A percentile compares a stretch with the other conserved stretches of the same genome.
Conservation (phyloP, 2,113 vertebrate genomes). For the Tragelaphus imberbis region DNA sequence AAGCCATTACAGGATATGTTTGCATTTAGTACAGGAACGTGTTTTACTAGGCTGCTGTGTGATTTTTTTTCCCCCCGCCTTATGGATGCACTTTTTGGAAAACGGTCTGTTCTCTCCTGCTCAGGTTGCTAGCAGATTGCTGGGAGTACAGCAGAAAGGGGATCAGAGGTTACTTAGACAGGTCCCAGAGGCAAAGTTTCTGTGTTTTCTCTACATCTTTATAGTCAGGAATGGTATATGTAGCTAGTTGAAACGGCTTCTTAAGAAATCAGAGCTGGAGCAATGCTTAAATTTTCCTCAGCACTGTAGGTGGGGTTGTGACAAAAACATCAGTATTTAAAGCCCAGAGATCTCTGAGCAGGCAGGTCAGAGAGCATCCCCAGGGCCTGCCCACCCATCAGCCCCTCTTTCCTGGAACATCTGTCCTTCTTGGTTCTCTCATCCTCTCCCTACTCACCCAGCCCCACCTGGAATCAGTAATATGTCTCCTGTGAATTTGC, state of each 20-base stretch:
- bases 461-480: not conserved
- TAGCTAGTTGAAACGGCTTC: not conserved
- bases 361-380: not conserved
- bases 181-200: not conserved
- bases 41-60: no score
- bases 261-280: not conserved
- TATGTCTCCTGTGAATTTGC: not conserved
- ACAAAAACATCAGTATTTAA: no score
- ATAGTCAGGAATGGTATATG: not conserved
- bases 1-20: not conserved
- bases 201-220: not conserved
- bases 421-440: not conserved
- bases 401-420: not conserved
- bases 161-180: no score
- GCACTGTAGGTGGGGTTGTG: not conserved
- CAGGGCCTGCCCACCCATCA: fast-evolving
- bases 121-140: not conserved
- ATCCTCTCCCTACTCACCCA: not conserved
- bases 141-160: not conserved
- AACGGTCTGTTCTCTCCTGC: not conserved
- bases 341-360: not conserved
- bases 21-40: not conserved
- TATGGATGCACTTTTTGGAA: not conserved
- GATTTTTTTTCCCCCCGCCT: not conserved
- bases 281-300: not conserved